phyloP scores from a whole-genome alignment of 2,888 invertebrate genomes.

The Lacanobia oleracea region DNA sequence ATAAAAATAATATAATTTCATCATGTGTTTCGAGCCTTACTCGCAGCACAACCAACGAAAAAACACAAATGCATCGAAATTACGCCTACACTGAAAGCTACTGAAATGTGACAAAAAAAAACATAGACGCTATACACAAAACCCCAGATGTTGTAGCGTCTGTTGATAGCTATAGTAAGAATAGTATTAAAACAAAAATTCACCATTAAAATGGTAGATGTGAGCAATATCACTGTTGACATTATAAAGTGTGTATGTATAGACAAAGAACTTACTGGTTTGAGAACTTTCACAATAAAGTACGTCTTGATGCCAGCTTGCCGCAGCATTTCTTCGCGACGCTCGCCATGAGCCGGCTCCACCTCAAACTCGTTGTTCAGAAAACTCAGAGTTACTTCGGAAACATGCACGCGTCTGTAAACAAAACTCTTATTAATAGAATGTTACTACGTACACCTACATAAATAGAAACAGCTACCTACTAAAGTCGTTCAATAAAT shows the following conservation, averaged over 20 bases:
- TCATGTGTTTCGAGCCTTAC: not conserved
- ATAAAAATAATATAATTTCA: not conserved
- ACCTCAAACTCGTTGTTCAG: slow-evolving; percentile 98
- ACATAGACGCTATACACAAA: not conserved
- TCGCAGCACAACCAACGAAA: too few species aligned
- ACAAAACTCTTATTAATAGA: slow-evolving; percentile 65
- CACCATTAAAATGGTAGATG: slow-evolving; percentile 1
- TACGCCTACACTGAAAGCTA: slow-evolving; percentile 27
- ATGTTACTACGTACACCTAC: slow-evolving; percentile 54
- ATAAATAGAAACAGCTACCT: slow-evolving; percentile 59
- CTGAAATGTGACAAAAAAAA: slow-evolving; percentile 35
- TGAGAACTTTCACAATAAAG: slow-evolving; percentile 96
- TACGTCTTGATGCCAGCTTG: slow-evolving; percentile 97
- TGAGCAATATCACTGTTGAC: not conserved
- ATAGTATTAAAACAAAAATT: not conserved
- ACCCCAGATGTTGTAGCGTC: slow-evolving; percentile 1
- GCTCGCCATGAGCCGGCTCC: slow-evolving; percentile 97
- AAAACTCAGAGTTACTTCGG: slow-evolving; percentile 96
- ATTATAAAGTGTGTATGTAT: slow-evolving; percentile 50
- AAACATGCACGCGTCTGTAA: slow-evolving; percentile 97
- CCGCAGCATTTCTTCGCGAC: slow-evolving; percentile 96
- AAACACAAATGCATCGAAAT: slow-evolving; percentile 35
- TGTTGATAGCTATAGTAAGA: slow-evolving; percentile 19
- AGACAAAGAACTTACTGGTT: slow-evolving; percentile 91
- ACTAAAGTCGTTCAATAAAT: slow-evolving; percentile 58